phyloP scores from a whole-genome alignment of 2,888 invertebrate species.

The Chymomyza fuscimana region DNA sequence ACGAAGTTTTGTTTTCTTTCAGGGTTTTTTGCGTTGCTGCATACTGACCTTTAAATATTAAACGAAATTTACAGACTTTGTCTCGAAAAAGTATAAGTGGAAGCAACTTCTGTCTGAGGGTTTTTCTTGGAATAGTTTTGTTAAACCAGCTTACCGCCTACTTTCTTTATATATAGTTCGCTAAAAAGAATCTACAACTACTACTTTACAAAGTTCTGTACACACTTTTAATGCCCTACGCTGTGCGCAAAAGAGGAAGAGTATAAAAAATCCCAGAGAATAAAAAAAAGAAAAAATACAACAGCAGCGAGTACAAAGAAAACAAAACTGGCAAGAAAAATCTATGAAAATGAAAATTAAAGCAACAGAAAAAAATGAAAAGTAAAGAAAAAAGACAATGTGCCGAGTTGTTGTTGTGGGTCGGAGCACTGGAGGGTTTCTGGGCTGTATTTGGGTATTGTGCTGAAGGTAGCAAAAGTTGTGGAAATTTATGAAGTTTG shows the following conservation, averaged over 20 bases:
- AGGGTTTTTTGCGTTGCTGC: too few species aligned
- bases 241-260: constrained; percentile 48
- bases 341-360: constrained; percentile 74
- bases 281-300: constrained; percentile 21
- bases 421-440: not conserved
- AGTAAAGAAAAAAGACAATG: constrained; percentile 43
- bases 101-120: too few species aligned
- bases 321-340: constrained; percentile 47
- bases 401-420: constrained; percentile 10
- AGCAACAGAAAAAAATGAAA: constrained; percentile 37
- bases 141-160: too few species aligned
- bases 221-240: not conserved
- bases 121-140: too few species aligned
- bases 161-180: too few species aligned
- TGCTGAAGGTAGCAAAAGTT: constrained; percentile 25
- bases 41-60: too few species aligned
- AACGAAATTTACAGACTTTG: too few species aligned
- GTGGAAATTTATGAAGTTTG: constrained; percentile 10
- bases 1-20: too few species aligned
- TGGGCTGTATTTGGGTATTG: constrained; percentile 5
- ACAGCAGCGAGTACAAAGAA: constrained; percentile 1
- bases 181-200: too few species aligned
- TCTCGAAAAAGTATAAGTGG: too few species aligned
- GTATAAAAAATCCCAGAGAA: constrained; percentile 74
- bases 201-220: not conserved